phyloP scores from a whole-genome alignment of 1,140 invertebrate species.

The Psix sp. region DNA sequence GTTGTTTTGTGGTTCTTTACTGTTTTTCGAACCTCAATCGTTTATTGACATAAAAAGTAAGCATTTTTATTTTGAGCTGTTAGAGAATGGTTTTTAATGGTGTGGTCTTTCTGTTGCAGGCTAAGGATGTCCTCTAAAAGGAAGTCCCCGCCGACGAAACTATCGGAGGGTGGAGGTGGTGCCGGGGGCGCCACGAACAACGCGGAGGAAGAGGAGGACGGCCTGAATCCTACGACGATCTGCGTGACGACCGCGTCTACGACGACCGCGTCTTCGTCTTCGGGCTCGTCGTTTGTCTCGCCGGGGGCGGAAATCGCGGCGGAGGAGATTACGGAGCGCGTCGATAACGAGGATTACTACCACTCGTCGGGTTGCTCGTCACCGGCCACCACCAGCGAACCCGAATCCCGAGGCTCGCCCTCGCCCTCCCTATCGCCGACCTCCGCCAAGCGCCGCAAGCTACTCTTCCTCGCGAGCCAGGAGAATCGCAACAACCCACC shows the following conservation, averaged over 20 bases:
- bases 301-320: slow-evolving; percentile 49
- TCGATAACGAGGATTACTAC: slow-evolving; percentile 69
- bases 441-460: slow-evolving; percentile 66
- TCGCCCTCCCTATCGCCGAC: slow-evolving; percentile 70
- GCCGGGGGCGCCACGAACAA: slow-evolving; percentile 74
- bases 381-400: slow-evolving; percentile 72
- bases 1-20: too few species aligned
- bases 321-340: slow-evolving; percentile 62
- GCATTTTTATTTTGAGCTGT: slow-evolving; percentile 1
- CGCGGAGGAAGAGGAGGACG: slow-evolving; percentile 80
- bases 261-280: slow-evolving; percentile 48
- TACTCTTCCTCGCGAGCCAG: slow-evolving; percentile 63
- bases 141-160: slow-evolving; percentile 93
- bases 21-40: too few species aligned
- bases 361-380: slow-evolving; percentile 74
- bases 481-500: slow-evolving; percentile 42
- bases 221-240: slow-evolving; percentile 74
- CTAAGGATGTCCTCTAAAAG: slow-evolving; percentile 94
- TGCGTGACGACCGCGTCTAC: slow-evolving; percentile 57
- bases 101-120: slow-evolving; percentile 79
- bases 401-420: slow-evolving; percentile 70
- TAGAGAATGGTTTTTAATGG: too few species aligned
- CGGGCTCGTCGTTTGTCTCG: slow-evolving; percentile 35
- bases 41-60: neutral
- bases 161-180: slow-evolving; percentile 86